Percentiles rank a stretch among this genome's conserved stretches.
phyloP scores from a whole-genome alignment of 2,888 invertebrate species.

The Nemapogon koenigi region DNA sequence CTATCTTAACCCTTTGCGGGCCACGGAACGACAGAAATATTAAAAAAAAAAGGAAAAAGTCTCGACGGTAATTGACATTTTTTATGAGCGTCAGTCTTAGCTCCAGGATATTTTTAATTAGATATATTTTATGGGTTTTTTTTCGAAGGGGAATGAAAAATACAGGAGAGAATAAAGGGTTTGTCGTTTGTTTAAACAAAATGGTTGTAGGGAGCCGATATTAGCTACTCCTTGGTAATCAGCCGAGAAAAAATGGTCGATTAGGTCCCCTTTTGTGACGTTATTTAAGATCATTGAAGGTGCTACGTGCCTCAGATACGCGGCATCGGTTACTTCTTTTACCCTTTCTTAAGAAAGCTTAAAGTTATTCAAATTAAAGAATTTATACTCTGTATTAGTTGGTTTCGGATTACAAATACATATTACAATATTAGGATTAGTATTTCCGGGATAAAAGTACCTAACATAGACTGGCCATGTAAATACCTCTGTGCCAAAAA shows the following conservation, averaged over 20 bases:
- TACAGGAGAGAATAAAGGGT: slow-evolving; percentile 25
- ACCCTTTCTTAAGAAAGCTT: slow-evolving; percentile 1
- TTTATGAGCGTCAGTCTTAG: slow-evolving; percentile 64
- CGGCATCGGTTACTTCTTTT: slow-evolving; percentile 14
- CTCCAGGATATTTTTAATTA: slow-evolving; percentile 66
- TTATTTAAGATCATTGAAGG: slow-evolving; percentile 60
- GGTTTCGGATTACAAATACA: too few species aligned
- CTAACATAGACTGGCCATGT: too few species aligned
- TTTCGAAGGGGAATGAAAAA: slow-evolving; percentile 41
- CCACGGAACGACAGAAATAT: slow-evolving; percentile 50
- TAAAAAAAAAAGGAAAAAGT: slow-evolving; percentile 33
- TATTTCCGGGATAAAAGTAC: too few species aligned
- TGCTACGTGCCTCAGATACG: slow-evolving; percentile 33
- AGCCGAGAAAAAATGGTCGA: slow-evolving; percentile 62
- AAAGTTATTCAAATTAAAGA: too few species aligned
- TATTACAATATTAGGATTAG: too few species aligned
- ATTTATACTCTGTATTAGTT: too few species aligned
- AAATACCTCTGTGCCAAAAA: too few species aligned
- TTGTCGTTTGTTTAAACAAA: slow-evolving; percentile 11
- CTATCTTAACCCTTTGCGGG: slow-evolving; percentile 60
- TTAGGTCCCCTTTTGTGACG: slow-evolving; percentile 49
- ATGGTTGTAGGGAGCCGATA: slow-evolving; percentile 45
- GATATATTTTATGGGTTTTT: slow-evolving; percentile 66
- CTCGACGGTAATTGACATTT: slow-evolving; percentile 63
- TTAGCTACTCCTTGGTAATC: slow-evolving; percentile 60